A percentile compares a stretch with the other conserved stretches of the same genome.
Evolutionary conservation across 2,888 invertebrate species (phyloP).

Genomic region (Crematogaster levior): DNA sequence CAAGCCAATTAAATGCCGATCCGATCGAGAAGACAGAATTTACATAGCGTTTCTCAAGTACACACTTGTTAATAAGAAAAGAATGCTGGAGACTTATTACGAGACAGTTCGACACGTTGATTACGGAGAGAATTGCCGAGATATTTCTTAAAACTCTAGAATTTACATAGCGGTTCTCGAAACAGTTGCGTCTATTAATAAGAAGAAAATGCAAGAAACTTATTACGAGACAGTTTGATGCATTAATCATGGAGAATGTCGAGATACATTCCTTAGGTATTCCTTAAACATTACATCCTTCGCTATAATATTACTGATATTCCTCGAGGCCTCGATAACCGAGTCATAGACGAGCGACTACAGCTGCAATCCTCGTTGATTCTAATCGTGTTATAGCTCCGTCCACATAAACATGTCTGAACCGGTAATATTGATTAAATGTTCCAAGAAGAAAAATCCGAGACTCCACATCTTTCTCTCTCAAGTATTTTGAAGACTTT

Average conservation of each 20-base stretch:
- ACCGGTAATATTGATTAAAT: neutral
- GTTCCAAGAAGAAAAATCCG: neutral
- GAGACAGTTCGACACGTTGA: neutral
- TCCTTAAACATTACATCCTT: neutral
- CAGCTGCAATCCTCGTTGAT: constrained; percentile 2
- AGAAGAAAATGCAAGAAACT: neutral
- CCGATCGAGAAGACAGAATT: neutral
- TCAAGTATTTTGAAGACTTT: neutral
- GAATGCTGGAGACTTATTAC: too few species aligned
- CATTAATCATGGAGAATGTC: neutral
- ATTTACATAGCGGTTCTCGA: neutral
- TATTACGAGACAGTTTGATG: neutral
- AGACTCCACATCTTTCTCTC: too few species aligned
- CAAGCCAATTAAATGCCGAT: neutral
- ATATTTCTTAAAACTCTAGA: too few species aligned
- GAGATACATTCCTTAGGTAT: too few species aligned
- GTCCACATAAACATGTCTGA: neutral
- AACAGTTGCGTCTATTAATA: neutral
- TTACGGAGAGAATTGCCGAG: neutral
- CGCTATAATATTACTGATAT: neutral
- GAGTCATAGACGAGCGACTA: constrained; percentile 4
- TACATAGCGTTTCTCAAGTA: too few species aligned
- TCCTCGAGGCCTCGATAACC: neutral
- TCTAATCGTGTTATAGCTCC: constrained; percentile 30
- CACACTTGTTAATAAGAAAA: too few species aligned